These are phyloP conservation scores for Ceratina japonica DNA, from an alignment of 1,140 invertebrate species.

Conservation along the genomic window DNA sequence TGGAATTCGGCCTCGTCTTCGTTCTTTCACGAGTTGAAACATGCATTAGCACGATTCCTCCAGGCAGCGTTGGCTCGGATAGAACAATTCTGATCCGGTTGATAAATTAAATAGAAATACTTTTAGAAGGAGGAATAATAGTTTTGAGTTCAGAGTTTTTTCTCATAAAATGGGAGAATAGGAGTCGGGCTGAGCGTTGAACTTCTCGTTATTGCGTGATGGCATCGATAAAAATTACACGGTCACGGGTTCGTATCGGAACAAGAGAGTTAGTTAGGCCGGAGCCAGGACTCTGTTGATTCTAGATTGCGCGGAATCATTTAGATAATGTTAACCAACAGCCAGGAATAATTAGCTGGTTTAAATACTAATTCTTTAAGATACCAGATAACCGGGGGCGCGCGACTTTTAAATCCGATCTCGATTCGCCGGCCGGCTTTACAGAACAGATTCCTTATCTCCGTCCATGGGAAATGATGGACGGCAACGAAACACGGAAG, in stretches of 20 bases:
- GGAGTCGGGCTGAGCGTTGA: no score
- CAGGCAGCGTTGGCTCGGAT: no score
- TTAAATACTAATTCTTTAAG: conserved; percentile 26
- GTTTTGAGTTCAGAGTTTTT: not conserved
- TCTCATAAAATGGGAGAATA: not conserved
- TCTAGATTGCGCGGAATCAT: conserved; percentile 1
- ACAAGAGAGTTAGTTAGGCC: not conserved
- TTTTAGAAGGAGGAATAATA: no score
- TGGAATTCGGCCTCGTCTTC: not conserved
- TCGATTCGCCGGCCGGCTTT: conserved; percentile 16
- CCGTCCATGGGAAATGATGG: conserved; percentile 24
- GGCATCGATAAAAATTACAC: not conserved
- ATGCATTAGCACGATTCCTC: not conserved
- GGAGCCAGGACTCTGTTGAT: conserved; percentile 2
- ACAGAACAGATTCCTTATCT: conserved; percentile 28
- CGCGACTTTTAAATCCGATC: conserved; percentile 24
- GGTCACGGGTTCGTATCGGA: not conserved
- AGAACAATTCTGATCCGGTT: no score
- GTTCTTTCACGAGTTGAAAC: not conserved
- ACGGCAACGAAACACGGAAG: conserved; percentile 23
- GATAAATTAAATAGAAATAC: no score
- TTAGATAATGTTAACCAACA: conserved; percentile 4
- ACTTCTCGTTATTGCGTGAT: not conserved
- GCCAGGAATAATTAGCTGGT: conserved; percentile 16
- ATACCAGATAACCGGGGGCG: conserved; percentile 21